Conservation (phyloP, 2,888 invertebrate genomes). For the Heliconius aoede region DNA sequence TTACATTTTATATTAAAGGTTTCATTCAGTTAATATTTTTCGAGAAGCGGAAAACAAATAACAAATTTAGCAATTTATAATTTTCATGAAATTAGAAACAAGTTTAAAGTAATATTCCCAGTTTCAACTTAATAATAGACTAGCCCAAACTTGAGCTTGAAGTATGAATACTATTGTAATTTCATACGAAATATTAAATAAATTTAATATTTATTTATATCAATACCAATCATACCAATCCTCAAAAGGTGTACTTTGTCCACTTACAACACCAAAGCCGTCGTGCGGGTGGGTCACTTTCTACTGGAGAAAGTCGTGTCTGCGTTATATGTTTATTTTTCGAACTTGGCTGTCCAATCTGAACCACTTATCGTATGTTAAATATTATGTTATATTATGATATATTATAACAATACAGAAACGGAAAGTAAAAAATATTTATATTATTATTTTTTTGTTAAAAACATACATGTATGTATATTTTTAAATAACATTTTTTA, state of each 20-base stretch:
- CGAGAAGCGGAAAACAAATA: too few relatives aligned
- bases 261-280: conserved; percentile 57
- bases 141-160: too few relatives aligned
- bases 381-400: conserved; percentile 38
- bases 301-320: conserved; percentile 77
- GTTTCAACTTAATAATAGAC: not conserved
- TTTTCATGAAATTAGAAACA: too few relatives aligned
- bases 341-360: conserved; percentile 44
- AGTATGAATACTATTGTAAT: not conserved
- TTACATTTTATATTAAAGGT: too few relatives aligned
- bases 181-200: not conserved
- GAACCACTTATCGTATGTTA: conserved; percentile 27
- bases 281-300: conserved; percentile 78
- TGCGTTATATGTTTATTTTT: conserved; percentile 64
- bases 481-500: not conserved
- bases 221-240: conserved; percentile 59
- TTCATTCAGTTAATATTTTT: too few relatives aligned
- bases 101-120: not conserved
- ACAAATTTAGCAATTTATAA: too few relatives aligned
- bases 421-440: conserved; percentile 36
- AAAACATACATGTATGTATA: not conserved
- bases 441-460: too few relatives aligned
- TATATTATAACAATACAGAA: conserved; percentile 32
- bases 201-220: too few relatives aligned
- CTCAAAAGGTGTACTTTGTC: conserved; percentile 51